A percentile compares a stretch with the other conserved stretches of the same genome.
phyloP scores from a whole-genome alignment of 2,888 invertebrate genomes.

The Cantharis flavilabris region DNA sequence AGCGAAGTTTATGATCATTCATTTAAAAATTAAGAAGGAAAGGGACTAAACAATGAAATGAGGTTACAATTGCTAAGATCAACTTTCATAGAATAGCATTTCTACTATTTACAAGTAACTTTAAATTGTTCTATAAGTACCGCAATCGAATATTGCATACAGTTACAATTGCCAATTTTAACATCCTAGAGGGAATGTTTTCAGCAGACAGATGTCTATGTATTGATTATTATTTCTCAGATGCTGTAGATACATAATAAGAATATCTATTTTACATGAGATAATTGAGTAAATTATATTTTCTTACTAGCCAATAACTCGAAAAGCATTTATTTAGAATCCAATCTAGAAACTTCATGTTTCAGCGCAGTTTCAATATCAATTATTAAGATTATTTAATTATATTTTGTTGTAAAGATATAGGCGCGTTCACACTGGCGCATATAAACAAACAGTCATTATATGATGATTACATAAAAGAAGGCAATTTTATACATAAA shows the following conservation, averaged over 20 bases:
- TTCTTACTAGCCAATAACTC: not conserved
- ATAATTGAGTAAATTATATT: not conserved
- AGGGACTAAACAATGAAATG: slow-evolving; percentile 1
- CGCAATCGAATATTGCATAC: slow-evolving; percentile 2
- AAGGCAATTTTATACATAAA: not conserved
- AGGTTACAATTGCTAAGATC: not conserved
- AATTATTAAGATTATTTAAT: not conserved
- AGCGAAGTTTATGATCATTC: not conserved
- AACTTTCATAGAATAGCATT: slow-evolving; percentile 1
- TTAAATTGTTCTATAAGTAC: not conserved
- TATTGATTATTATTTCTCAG: not conserved
- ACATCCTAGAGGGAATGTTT: slow-evolving; percentile 2
- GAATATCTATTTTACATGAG: not conserved
- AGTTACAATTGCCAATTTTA: slow-evolving; percentile 4
- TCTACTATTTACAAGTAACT: slow-evolving; percentile 1
- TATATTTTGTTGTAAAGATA: not conserved
- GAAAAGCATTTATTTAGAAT: not conserved
- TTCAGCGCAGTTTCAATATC: not conserved
- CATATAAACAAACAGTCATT: not conserved
- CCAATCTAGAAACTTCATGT: not conserved
- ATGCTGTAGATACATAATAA: not conserved
- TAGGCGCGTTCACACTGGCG: not conserved
- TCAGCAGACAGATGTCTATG: not conserved
- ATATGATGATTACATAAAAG: not conserved
- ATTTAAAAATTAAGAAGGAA: not conserved